Evolutionary conservation across 2,797 vertebrate genomes (phyloP).

Genomic region (Podarcis siculus): DNA sequence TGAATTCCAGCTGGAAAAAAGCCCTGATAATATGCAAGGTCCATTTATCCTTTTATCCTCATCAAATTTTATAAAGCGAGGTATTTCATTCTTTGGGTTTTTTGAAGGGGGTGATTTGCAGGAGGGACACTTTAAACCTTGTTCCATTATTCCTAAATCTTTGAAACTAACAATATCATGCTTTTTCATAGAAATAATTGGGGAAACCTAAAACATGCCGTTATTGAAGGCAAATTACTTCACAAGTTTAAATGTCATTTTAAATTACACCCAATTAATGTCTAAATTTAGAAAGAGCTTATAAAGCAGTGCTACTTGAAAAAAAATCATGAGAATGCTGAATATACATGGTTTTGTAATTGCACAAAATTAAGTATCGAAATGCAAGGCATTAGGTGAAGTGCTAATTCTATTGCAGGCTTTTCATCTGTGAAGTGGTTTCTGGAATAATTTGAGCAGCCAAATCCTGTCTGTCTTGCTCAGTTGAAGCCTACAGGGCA

Average conservation of each 20-base stretch:
- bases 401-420: not conserved
- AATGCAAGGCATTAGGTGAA: conserved; percentile 25
- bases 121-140: conserved; percentile 11
- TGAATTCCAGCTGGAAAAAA: too few species aligned
- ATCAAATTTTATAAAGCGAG: not conserved
- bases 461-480: not conserved
- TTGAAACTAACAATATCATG: conserved; percentile 26
- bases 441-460: not conserved
- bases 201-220: conserved; percentile 26
- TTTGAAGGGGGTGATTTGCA: conserved; percentile 1
- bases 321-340: conserved; percentile 25
- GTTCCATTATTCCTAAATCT: conserved; percentile 2
- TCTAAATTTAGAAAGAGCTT: conserved; percentile 52
- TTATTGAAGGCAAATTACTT: conserved; percentile 38
- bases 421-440: not conserved
- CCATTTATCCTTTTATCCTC: not conserved
- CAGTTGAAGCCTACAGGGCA: not conserved
- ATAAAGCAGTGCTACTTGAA: conserved; percentile 28
- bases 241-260: conserved; percentile 38
- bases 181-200: conserved; percentile 34
- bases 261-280: conserved; percentile 48
- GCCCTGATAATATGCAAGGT: not conserved
- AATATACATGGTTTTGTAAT: conserved; percentile 40
- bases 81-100: not conserved
- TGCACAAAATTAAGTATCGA: conserved; percentile 48